phyloP scores from a whole-genome alignment of 2,797 vertebrate genomes.

The Coregonus ussuriensis region DNA sequence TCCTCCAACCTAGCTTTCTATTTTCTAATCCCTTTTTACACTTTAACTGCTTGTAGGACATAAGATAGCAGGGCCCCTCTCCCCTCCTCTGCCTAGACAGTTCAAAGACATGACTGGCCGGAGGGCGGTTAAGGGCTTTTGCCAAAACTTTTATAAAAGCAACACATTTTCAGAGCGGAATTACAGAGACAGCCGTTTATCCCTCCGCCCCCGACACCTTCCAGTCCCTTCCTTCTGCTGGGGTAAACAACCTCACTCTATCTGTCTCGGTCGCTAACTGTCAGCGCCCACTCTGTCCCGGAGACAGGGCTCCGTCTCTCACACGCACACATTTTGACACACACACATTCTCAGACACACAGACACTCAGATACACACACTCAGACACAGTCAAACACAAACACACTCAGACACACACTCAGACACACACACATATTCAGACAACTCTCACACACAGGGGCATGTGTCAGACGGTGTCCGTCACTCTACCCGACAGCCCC shows the following conservation, averaged over 20 bases:
- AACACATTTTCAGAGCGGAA: conserved; percentile 46
- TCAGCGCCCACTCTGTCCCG: background rate
- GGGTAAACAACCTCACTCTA: conserved; percentile 49
- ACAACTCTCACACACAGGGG: conserved; percentile 4
- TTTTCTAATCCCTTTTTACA: conserved; percentile 69
- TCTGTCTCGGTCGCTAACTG: background rate
- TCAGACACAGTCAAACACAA: background rate
- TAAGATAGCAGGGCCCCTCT: conserved; percentile 26
- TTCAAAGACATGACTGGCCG: conserved; percentile 52
- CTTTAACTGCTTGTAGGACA: conserved; percentile 55
- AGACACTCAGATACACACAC: background rate
- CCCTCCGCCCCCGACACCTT: conserved; percentile 49
- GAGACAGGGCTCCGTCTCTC: conserved; percentile 11
- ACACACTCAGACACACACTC: background rate
- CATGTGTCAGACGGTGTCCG: conserved; percentile 1
- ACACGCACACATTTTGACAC: conserved; percentile 19
- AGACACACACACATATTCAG: background rate
- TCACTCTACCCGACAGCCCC: background rate
- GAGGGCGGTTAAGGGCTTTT: conserved; percentile 45
- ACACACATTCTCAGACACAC: conserved; percentile 1
- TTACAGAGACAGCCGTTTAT: conserved; percentile 56
- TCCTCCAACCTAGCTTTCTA: conserved; percentile 76
- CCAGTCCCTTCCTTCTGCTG: conserved; percentile 27
- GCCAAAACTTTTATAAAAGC: conserved; percentile 6
- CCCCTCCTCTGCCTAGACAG: conserved; percentile 15